Percentiles rank a stretch among this genome's conserved stretches.
These are phyloP conservation scores for Homalodisca vitripennis DNA, from an alignment of 1,140 invertebrate genomes.

Conservation along the genomic window DNA sequence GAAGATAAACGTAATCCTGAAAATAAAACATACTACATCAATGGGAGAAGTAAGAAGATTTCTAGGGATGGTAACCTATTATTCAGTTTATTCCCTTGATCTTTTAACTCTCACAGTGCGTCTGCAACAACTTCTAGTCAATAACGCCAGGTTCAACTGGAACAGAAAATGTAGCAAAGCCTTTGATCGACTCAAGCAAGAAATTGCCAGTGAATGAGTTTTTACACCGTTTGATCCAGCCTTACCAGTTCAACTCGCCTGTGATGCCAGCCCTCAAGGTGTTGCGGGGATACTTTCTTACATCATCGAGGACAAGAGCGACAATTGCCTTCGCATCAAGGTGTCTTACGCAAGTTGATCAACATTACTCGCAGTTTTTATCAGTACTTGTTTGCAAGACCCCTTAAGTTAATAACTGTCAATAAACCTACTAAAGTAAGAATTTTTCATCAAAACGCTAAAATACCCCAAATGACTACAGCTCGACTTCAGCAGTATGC, in stretches of 20 bases:
- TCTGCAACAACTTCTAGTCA: slow-evolving; percentile 32
- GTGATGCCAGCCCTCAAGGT: too few relatives aligned
- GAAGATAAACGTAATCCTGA: too few relatives aligned
- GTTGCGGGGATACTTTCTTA: slow-evolving; percentile 41
- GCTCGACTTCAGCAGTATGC: slow-evolving; percentile 46
- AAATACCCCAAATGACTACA: slow-evolving; percentile 42
- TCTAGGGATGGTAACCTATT: slow-evolving; percentile 42
- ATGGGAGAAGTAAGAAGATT: slow-evolving; percentile 41
- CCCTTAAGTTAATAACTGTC: slow-evolving; percentile 50
- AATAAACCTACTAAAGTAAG: slow-evolving; percentile 49
- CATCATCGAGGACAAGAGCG: slow-evolving; percentile 29
- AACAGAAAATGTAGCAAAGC: too few relatives aligned
- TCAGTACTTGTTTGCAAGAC: slow-evolving; percentile 49
- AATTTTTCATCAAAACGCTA: slow-evolving; percentile 41
- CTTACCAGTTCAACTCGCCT: too few relatives aligned
- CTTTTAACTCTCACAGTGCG: background rate
- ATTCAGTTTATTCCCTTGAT: background rate
- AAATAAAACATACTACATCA: slow-evolving; percentile 37
- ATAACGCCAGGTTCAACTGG: slow-evolving; percentile 48
- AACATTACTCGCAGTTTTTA: slow-evolving; percentile 45
- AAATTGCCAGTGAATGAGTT: too few relatives aligned
- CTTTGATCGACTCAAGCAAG: too few relatives aligned
- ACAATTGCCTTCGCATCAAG: too few relatives aligned
- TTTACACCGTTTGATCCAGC: too few relatives aligned
- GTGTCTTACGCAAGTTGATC: background rate